phyloP scores from a whole-genome alignment of 53 echinoderm and acorn worm species.

The Paracentrotus lividus region DNA sequence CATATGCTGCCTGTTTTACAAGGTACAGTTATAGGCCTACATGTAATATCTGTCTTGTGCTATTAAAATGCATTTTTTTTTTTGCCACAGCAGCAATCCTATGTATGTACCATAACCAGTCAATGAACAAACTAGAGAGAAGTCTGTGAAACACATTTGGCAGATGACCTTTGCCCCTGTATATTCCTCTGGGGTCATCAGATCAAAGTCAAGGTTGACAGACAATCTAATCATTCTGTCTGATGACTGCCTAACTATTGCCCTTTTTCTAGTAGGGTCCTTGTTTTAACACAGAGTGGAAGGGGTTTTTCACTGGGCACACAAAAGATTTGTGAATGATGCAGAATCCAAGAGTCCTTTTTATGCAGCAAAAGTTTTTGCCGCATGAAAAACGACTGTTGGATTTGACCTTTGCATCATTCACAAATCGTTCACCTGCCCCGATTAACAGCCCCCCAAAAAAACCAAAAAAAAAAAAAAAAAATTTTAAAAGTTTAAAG shows the following conservation, averaged over 20 bases:
- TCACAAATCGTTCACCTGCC: too few species aligned
- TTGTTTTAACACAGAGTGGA: neutral
- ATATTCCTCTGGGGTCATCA: neutral
- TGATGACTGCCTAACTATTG: neutral
- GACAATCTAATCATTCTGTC: constrained; percentile 2
- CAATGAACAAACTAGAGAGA: neutral
- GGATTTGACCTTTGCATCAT: too few species aligned
- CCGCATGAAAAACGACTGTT: too few species aligned
- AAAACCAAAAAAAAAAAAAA: too few species aligned
- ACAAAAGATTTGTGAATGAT: neutral
- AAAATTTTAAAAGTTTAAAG: too few species aligned
- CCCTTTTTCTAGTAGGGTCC: too few species aligned
- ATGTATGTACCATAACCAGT: neutral
- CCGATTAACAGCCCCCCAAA: too few species aligned
- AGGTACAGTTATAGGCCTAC: too few species aligned
- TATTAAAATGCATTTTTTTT: neutral
- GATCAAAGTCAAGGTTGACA: neutral
- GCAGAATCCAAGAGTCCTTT: too few species aligned
- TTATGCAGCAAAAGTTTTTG: neutral
- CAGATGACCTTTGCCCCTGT: neutral
- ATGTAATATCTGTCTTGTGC: too few species aligned
- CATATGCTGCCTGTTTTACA: too few species aligned
- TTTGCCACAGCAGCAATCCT: neutral
- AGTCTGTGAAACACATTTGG: neutral
- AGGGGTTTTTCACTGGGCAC: neutral